Base-by-base conservation (phyloP, 1,140 invertebrate genomes). In the Drosophila eugracilis region DNA sequence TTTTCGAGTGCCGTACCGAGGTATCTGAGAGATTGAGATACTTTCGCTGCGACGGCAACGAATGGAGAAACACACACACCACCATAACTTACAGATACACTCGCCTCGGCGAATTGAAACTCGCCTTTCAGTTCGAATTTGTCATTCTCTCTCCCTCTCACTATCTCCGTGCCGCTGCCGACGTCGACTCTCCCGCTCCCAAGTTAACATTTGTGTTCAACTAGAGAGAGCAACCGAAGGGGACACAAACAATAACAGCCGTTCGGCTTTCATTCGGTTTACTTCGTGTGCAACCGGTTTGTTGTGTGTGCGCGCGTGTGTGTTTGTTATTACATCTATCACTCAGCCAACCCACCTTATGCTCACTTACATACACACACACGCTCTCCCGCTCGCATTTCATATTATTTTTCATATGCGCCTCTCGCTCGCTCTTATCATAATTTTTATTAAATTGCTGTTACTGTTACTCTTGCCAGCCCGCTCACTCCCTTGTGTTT, bases 401-500 rank as follows among this genome's bases (percentile, higher is more conserved):
- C 84, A 89, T 83, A 83, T 74, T 67, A 85, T 85, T 89, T 89
- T 89, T 89, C 85, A 85, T 81, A 65, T 66, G 54, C 83, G 54
- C 78, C 75, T 76, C 81, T 86, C 73, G 63, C 72, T 70, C 75
- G 45, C 85, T 85, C 77, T 89, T 77, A 88, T 88, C 83, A 89
- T 89, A 89, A 85, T 89, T 89, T 90, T 89, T 88, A 88, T 88
- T 88, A 89, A 89, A 89, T 77, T 58, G 42, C 41, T 24, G 78
- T 78, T 78, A 75, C 81, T 88, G 83, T 89, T 89, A 89, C 75
- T 84, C 75, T 84, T 89, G 84, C 84, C 76, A 70, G 81, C 78
- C 37, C 75, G 63, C 70, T 74, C 66, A 58, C 70, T 75, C 85
- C 57, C 39, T 14, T 14, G 42, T 17, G 24, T 17, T 26, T 44